These are phyloP conservation scores for Diabrotica undecimpunctata DNA, from an alignment of 1,140 invertebrate species.

Conservation along the genomic window DNA sequence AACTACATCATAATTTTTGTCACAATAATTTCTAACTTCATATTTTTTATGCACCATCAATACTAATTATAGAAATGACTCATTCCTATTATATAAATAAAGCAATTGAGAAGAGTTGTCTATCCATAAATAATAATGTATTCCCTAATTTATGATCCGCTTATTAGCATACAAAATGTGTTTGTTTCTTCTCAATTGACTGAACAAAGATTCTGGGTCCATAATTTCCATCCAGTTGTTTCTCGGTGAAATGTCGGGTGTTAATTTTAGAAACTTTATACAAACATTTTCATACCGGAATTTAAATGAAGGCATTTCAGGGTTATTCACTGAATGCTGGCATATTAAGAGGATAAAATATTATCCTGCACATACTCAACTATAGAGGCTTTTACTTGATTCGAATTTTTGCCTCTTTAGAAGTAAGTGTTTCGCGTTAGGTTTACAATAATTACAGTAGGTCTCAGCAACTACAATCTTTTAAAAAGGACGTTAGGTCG, in stretches of 20 bases:
- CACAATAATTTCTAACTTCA: too few species aligned
- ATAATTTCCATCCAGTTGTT: slow-evolving; percentile 1
- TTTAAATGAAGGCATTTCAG: slow-evolving; percentile 10
- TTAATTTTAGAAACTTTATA: slow-evolving; percentile 18
- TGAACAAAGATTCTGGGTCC: not conserved
- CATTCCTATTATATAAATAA: too few species aligned
- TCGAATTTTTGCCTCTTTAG: too few species aligned
- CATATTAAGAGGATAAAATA: slow-evolving; percentile 14
- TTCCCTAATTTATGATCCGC: not conserved
- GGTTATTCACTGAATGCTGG: slow-evolving; percentile 10
- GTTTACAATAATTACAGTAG: too few species aligned
- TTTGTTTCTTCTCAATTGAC: not conserved
- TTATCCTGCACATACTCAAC: slow-evolving; percentile 4
- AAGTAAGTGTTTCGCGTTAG: too few species aligned
- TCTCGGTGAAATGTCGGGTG: not conserved
- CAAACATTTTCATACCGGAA: slow-evolving; percentile 15
- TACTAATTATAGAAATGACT: too few species aligned
- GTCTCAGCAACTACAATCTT: too few species aligned
- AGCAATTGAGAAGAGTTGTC: not conserved
- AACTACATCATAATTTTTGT: too few species aligned
- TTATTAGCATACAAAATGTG: not conserved
- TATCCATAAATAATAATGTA: not conserved
- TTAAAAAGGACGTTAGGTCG: too few species aligned
- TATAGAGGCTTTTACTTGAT: not conserved
- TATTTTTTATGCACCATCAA: too few species aligned